Evolutionary conservation across 2,797 vertebrate species (phyloP), one percentile per base, ranked within the genome.

Genomic region (Mycteria americana): DNA sequence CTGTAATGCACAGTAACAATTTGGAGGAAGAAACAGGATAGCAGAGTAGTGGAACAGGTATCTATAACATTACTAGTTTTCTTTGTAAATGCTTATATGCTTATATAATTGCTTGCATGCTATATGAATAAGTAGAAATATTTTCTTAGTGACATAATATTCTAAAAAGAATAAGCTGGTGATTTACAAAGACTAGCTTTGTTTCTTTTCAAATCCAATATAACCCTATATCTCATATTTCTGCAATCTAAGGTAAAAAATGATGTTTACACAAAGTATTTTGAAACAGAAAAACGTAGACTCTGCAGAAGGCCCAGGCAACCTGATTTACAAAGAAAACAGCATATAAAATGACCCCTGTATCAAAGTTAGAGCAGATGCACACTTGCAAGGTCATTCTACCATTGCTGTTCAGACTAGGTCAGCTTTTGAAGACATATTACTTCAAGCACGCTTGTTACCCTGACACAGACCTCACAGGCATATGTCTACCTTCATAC

Each of bases 371-470:
- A 94, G 73, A 85, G 77, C 90, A 97, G 92, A 93, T 88, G 70
- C 80, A 78, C 65, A 65, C 72, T 88, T 85, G 79, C 94, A 97
- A 97, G 95, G 94, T 95, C 94, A 89, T 24, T 37, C 53, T 69
- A 43, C 85, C 65, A 74, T 7, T 1, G 4, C 79, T 89, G 62
- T 43, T 94, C 85, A 85, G 93, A 51, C 80, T 78, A 85, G 92
- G 93, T 94, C 90, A 97, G 95, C 87, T 95, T 95, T 67, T 89
- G 94, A 95, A 96, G 94, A 95, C 60, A 7, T 89, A 96, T 69
- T 92, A 92, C 87, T 90, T 78, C 51, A 70, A 91, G 82, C 51
- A 82, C 11, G 0, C 80, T 93, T 85, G 85, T 93, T 95, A 92
- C 90, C 15, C 39, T 93, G 89, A 92, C 89, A 94, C 77, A 78